Conservation (phyloP, 2,113 vertebrate genomes). For the Apodemus sylvaticus region DNA sequence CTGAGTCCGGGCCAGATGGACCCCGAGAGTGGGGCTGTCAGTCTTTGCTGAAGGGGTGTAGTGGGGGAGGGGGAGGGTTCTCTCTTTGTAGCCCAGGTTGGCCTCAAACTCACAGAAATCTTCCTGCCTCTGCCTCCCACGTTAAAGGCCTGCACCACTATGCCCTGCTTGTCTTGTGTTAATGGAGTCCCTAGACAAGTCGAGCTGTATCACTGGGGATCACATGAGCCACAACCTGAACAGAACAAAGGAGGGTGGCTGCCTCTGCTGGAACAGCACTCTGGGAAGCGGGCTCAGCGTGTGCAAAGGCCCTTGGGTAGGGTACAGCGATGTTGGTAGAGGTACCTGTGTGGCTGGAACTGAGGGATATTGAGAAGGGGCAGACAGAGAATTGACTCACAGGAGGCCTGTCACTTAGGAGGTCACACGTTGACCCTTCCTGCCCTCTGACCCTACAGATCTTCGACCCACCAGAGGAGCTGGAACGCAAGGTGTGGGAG, state of each 20-base stretch:
- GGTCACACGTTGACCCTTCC: not conserved
- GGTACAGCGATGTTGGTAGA: too few relatives aligned
- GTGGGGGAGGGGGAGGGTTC: not conserved
- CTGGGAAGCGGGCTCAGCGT: too few relatives aligned
- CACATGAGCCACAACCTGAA: not conserved
- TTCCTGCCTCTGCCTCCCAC: not conserved
- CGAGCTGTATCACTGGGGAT: fast-evolving
- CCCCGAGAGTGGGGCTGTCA: not conserved
- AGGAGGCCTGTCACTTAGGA: not conserved
- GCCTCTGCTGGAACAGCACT: too few relatives aligned
- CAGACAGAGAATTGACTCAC: not conserved
- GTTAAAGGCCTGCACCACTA: not conserved
- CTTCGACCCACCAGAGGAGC: conserved; percentile 92
- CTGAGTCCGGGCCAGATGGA: not conserved
- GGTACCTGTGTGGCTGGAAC: not conserved
- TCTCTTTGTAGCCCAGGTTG: not conserved
- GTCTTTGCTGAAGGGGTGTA: not conserved
- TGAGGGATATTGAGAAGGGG: not conserved
- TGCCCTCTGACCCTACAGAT: conserved; percentile 81
- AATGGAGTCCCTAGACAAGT: not conserved
- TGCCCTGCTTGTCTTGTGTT: too few relatives aligned
- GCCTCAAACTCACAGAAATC: not conserved
- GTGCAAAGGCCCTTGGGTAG: not conserved
- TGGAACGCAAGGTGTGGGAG: conserved; percentile 89
- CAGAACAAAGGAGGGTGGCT: not conserved